A percentile compares a stretch with the other conserved stretches of the same genome.
phyloP scores from a whole-genome alignment of 2,888 invertebrate genomes.

The Resseliella maxima region DNA sequence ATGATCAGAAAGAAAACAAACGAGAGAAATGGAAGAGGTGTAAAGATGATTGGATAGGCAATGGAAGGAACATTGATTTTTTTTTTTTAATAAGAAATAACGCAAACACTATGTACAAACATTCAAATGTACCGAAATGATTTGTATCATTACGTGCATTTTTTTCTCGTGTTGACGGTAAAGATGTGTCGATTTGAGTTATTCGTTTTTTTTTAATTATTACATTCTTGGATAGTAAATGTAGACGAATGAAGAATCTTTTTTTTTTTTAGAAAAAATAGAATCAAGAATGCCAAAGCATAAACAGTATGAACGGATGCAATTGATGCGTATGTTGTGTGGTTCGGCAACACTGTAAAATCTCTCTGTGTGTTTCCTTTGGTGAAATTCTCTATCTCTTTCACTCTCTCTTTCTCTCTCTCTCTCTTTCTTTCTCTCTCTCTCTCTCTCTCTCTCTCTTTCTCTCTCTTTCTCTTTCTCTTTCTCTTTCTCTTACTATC shows the following conservation, averaged over 20 bases:
- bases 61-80: background rate
- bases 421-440: background rate
- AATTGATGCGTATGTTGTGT: conserved; percentile 1
- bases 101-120: background rate
- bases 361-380: too few relatives aligned
- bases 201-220: background rate
- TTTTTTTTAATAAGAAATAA: background rate
- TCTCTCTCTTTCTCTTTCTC: background rate
- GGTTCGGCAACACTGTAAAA: background rate
- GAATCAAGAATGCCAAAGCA: conserved; percentile 11
- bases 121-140: background rate
- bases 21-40: background rate
- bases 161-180: background rate
- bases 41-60: background rate
- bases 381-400: too few relatives aligned
- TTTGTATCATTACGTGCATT: background rate
- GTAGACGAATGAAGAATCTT: background rate
- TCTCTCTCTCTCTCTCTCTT: background rate
- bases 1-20: background rate
- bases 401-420: background rate
- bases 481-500: background rate
- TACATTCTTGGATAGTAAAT: conserved; percentile 7
- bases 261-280: too few relatives aligned
- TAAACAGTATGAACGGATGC: background rate
- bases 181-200: background rate